Conservation (phyloP, 2,113 vertebrate species). For the Vidua chalybeata region DNA sequence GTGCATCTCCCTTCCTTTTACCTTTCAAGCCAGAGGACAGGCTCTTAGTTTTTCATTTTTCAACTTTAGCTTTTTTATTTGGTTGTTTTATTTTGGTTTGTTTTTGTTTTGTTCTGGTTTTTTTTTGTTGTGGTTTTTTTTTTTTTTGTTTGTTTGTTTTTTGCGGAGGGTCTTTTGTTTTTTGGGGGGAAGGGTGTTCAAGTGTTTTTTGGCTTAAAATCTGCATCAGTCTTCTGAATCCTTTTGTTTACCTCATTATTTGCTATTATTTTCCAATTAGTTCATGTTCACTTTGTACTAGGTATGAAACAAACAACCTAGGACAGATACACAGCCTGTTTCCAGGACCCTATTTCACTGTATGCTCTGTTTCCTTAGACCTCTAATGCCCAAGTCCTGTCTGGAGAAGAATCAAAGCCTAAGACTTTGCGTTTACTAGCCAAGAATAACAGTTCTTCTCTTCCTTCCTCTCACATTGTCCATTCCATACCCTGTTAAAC, state of each 20-base stretch:
- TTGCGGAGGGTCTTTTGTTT: too few species aligned
- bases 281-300: neutral
- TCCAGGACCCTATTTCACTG: neutral
- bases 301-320: neutral
- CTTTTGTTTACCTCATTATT: neutral
- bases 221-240: neutral
- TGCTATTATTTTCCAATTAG: neutral
- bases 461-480: neutral
- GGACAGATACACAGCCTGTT: neutral
- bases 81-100: neutral
- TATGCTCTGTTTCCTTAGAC: neutral
- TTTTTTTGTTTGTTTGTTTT: neutral
- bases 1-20: neutral
- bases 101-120: neutral
- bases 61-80: neutral
- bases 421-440: neutral
- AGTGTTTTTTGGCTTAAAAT: neutral
- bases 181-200: neutral
- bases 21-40: neutral
- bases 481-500: neutral
- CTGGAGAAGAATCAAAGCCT: slow-evolving; percentile 42
- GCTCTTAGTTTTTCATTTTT: neutral
- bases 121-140: neutral
- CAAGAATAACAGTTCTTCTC: neutral
- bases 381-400: neutral